Percentiles rank a stretch among this genome's conserved stretches.
phyloP scores from a whole-genome alignment of 2,113 vertebrate genomes.

The Pipa parva region DNA sequence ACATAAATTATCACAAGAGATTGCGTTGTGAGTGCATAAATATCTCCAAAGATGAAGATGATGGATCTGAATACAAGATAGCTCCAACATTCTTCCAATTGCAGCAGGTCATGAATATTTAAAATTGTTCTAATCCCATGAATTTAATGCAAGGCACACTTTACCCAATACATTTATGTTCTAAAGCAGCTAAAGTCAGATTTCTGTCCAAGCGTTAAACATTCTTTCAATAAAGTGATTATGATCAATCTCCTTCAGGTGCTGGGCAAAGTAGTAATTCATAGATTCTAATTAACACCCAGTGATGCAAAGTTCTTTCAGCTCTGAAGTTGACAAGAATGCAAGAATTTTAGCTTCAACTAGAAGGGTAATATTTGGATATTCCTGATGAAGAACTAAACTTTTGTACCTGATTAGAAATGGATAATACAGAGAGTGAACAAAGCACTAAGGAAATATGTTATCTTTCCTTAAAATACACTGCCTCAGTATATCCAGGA shows the following conservation, averaged over 20 bases:
- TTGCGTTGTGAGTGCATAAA: conserved; percentile 4
- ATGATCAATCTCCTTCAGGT: conserved; percentile 15
- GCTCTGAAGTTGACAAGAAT: too few species aligned
- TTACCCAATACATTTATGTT: conserved; percentile 34
- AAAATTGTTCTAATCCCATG: conserved; percentile 31
- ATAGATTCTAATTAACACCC: too few species aligned
- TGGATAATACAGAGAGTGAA: too few species aligned
- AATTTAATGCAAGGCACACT: conserved; percentile 29
- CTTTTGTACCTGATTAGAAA: too few species aligned
- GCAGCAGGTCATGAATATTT: conserved; percentile 31
- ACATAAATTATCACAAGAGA: conserved; percentile 27
- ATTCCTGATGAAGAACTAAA: too few species aligned
- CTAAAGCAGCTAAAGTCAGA: conserved; percentile 23
- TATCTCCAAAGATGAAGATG: conserved; percentile 24
- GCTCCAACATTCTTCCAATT: not conserved
- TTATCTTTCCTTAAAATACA: too few species aligned
- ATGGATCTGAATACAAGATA: conserved; percentile 22
- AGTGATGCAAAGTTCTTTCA: too few species aligned
- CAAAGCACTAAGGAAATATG: too few species aligned
- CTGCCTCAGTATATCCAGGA: too few species aligned
- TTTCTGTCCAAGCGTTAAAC: conserved; percentile 1
- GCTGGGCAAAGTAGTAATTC: not conserved
- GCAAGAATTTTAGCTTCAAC: too few species aligned
- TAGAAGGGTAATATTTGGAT: too few species aligned
- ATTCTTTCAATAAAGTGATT: conserved; percentile 33